Conservation (phyloP, 2,113 vertebrate species). For the Hemicordylus capensis region DNA sequence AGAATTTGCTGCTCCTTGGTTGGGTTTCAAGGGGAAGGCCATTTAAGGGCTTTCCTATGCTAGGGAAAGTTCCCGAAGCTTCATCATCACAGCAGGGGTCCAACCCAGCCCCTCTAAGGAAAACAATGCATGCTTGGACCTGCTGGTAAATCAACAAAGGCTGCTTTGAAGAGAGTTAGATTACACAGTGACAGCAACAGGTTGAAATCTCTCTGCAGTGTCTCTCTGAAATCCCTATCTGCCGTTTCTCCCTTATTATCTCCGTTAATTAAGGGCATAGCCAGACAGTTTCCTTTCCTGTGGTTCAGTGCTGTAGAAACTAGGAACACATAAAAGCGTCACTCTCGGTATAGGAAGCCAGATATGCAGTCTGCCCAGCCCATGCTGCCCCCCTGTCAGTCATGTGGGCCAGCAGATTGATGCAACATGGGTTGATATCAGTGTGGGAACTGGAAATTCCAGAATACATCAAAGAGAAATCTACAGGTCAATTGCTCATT, state of each 20-base stretch:
- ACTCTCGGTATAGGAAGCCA: not conserved
- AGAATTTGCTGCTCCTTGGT: not conserved
- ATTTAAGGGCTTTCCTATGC: not conserved
- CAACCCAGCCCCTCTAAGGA: accelerated
- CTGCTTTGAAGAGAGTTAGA: not conserved
- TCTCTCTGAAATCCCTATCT: not conserved
- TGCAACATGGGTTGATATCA: not conserved
- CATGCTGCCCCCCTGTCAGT: not conserved
- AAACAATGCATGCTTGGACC: accelerated
- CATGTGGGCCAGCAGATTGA: not conserved
- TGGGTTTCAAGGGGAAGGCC: not conserved
- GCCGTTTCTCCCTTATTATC: not conserved
- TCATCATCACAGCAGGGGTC: accelerated
- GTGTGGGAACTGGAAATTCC: not conserved
- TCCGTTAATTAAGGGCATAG: slow-evolving; percentile 3
- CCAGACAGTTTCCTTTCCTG: not conserved
- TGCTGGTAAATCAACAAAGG: not conserved
- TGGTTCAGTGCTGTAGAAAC: not conserved
- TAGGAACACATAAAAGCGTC: not conserved
- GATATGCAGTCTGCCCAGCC: not conserved
- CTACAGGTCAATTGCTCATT: not conserved
- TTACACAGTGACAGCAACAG: not conserved
- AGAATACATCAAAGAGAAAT: not conserved
- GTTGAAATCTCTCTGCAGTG: not conserved
- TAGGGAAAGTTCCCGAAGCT: not conserved